Evolutionary conservation across 2,888 invertebrate species (phyloP), one percentile per base, ranked within the genome.

Genomic region (Macrosiphum euphorbiae): DNA sequence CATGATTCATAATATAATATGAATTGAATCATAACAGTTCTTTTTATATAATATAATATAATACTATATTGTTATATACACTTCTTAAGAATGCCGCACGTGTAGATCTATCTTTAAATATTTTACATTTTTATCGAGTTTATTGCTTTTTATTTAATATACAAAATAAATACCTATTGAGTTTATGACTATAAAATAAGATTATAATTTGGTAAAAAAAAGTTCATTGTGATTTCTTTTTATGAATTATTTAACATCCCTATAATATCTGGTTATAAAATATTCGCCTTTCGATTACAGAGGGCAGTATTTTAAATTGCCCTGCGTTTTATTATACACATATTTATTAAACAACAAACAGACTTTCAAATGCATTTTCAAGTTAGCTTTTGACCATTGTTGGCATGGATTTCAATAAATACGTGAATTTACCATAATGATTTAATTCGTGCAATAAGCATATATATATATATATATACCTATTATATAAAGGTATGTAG

Each of bases 181-280:
- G 35, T 24, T 52, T 88, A 88, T n/a, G 24, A 86, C 47, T 88
- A 44, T 52, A 88, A 88, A 55, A 52, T 88, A 90, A n/a, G 28
- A 67, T 61, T 90, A 90, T 8, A 41, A 78, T 78, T 26, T 78
- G 16, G 35, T 28, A 11, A 8, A 41, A 13, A 90, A 78, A 90
- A 78, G 7, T 50, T 90, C 3, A 52, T 78, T 78, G 58, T 28
- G 90, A 90, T 52, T 90, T 78, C 1, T 8, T 52, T 78, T 90
- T 52, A 52, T 90, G 78, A 90, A 90, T 41, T 52, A 90, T 78
- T 90, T 78, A 50, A n/a, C 24, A 78, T 52, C 89, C n/a, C 16
- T 44, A 61, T 47, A 44, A 28, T 52, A 35, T 26, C 11, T 8
- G 47, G 28, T 58, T 61, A 61, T 61, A 90, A 61, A 44, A 61